Conservation (phyloP, 2,113 vertebrate species). For the Marmota flaviventris region DNA sequence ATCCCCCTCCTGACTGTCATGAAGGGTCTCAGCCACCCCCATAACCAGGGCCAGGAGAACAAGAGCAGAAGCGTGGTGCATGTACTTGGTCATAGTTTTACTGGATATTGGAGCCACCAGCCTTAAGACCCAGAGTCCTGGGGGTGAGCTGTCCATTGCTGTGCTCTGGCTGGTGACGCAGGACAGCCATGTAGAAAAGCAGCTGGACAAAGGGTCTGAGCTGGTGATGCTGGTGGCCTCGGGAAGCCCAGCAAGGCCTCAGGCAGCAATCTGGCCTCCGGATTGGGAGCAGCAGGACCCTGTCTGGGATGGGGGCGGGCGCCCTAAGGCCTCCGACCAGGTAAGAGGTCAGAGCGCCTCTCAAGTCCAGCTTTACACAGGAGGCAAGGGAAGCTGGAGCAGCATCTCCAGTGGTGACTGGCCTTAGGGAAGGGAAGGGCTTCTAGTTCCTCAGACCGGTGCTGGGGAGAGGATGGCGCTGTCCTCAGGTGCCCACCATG, state of each 20-base stretch:
- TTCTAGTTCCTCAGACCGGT: background rate
- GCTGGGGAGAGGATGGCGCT: too few species aligned
- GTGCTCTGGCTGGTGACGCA: accelerated
- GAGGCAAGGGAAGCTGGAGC: too few species aligned
- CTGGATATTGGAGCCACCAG: background rate
- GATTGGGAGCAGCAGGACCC: background rate
- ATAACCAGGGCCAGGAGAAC: background rate
- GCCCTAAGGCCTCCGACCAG: background rate
- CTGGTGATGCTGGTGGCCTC: too few species aligned
- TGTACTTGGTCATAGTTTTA: background rate
- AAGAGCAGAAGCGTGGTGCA: background rate
- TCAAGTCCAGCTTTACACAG: background rate
- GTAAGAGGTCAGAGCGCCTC: background rate
- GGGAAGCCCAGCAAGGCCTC: background rate
- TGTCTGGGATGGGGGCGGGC: background rate
- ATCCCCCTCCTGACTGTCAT: too few species aligned
- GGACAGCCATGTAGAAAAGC: background rate
- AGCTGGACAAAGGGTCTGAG: background rate
- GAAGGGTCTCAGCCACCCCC: background rate
- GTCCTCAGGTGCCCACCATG: accelerated
- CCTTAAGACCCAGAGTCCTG: background rate
- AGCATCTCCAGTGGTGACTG: background rate
- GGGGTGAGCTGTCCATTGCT: too few species aligned
- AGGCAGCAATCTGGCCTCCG: too few species aligned
- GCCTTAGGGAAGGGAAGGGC: background rate